These are phyloP conservation scores for Tipula unca DNA, from an alignment of 2,888 invertebrate species.

Conservation along the genomic window DNA sequence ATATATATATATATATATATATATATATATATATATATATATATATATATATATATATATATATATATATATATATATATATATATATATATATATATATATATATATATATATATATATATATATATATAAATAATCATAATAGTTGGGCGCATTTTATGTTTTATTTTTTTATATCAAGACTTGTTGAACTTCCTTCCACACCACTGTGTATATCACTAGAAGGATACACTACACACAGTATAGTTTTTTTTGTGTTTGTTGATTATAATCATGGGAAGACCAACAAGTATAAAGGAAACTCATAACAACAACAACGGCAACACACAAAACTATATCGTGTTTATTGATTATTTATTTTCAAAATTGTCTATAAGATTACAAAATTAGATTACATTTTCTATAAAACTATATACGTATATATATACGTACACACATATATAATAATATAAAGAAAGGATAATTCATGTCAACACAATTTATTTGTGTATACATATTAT, in stretches of 20 bases:
- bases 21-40: no score
- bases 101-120: no score
- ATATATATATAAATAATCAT: neutral
- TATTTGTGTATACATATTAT: neutral
- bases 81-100: no score
- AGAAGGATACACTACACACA: neutral
- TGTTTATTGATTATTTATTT: neutral
- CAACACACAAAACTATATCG: neutral
- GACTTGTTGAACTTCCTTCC: neutral
- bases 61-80: no score
- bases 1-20: no score
- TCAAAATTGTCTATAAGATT: neutral
- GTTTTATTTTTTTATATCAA: neutral
- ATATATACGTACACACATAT: no score
- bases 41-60: no score
- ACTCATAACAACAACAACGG: neutral
- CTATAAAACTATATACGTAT: no score
- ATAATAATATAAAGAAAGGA: neutral
- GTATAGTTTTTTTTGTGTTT: neutral
- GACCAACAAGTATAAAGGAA: conserved; percentile 4
- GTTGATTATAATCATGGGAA: neutral
- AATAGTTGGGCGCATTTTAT: neutral
- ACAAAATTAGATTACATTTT: neutral
- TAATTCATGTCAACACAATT: neutral
- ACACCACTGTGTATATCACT: neutral